These are phyloP conservation scores for Calycopis cecrops DNA, from an alignment of 1,140 invertebrate genomes.

Conservation along the genomic window DNA sequence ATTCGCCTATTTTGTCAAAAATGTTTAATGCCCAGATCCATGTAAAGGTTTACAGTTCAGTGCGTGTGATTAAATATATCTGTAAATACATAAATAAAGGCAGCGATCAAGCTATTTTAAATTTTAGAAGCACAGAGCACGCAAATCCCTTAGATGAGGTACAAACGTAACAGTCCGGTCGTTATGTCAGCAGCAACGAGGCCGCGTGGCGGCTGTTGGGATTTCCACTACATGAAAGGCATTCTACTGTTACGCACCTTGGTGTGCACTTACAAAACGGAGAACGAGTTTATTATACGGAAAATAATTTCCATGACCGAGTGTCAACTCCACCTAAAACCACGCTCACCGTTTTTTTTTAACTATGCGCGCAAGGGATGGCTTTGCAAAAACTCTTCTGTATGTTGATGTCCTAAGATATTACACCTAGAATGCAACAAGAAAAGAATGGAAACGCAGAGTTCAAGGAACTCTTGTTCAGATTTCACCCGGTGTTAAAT, in stretches of 20 bases:
- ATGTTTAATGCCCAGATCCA: constrained; percentile 46
- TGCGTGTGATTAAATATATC: constrained; percentile 62
- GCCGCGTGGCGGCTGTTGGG: constrained; percentile 46
- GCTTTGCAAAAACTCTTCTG: no score
- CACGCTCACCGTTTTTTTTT: no score
- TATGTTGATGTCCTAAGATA: no score
- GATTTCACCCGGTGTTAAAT: no score
- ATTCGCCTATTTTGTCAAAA: constrained; percentile 41
- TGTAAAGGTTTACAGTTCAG: constrained; percentile 48
- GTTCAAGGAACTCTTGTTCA: no score
- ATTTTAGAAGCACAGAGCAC: constrained; percentile 36
- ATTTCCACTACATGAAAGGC: constrained; percentile 34
- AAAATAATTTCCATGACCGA: no score
- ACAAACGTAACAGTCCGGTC: constrained; percentile 41
- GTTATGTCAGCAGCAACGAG: constrained; percentile 66
- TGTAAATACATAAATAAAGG: constrained; percentile 68
- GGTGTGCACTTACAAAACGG: constrained; percentile 32
- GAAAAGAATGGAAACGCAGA: no score
- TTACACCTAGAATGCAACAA: no score
- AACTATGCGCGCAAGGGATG: no score
- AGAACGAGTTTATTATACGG: constrained; percentile 30
- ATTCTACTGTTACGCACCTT: constrained; percentile 31
- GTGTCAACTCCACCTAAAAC: no score
- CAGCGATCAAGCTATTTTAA: no score
- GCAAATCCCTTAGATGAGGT: constrained; percentile 32